Conservation (phyloP, 2,797 vertebrate genomes). For the Rallus crepitans region DNA sequence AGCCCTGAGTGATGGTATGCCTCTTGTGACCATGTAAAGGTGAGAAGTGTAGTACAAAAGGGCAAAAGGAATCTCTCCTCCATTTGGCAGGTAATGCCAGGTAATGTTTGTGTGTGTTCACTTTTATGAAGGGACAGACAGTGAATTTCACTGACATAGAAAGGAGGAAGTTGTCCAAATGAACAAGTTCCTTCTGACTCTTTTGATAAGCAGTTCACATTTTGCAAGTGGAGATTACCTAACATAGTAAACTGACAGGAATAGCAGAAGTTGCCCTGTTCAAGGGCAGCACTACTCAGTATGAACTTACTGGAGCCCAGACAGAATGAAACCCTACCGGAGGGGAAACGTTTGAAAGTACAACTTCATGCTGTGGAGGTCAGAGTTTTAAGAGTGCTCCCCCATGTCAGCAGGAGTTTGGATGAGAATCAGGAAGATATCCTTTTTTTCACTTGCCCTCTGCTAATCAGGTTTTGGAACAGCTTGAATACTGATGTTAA, state of each 20-base stretch:
- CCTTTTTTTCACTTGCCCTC: not conserved
- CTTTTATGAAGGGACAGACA: not conserved
- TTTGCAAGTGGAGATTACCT: not conserved
- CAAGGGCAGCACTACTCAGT: not conserved
- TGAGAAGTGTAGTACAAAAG: not conserved
- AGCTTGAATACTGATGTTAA: not conserved
- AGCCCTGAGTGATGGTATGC: not conserved
- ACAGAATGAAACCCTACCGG: not conserved
- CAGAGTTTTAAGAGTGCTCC: not conserved
- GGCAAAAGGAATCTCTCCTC: not conserved
- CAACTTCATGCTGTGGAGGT: not conserved
- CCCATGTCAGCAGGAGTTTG: not conserved
- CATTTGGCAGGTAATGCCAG: not conserved
- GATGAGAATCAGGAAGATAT: not conserved
- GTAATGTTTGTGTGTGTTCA: not conserved
- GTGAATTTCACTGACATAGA: not conserved
- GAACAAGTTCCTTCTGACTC: not conserved
- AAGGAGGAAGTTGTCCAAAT: conserved; percentile 49
- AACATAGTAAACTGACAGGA: not conserved
- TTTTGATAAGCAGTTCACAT: not conserved
- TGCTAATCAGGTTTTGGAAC: not conserved
- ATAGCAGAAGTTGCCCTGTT: not conserved
- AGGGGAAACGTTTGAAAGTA: not conserved
- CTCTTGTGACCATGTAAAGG: not conserved
- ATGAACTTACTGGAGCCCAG: not conserved